Percentiles rank a stretch among this genome's conserved stretches.
Evolutionary conservation across 1,140 invertebrate species (phyloP).

Genomic region (Meloidogyne hapla): DNA sequence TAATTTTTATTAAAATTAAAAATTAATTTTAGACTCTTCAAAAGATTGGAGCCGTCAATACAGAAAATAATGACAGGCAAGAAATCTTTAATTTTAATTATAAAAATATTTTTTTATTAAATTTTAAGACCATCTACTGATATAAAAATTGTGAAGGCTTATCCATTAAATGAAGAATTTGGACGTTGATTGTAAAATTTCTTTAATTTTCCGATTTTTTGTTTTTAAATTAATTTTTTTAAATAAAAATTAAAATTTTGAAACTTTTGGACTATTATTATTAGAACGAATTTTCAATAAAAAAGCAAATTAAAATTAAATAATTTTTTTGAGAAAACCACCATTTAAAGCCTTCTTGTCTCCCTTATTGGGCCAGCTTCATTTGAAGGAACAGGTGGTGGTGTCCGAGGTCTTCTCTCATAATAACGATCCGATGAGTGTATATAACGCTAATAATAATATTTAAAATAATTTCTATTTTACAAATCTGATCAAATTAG

Average conservation of each 20-base stretch:
- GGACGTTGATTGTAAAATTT: not conserved
- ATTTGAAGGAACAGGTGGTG: not conserved
- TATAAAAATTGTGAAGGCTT: constrained; percentile 27
- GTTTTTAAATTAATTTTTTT: not conserved
- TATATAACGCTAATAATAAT: not conserved
- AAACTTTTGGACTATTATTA: too few relatives aligned
- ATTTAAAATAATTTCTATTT: not conserved
- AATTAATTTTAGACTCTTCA: constrained; percentile 21
- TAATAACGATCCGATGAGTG: constrained; percentile 1
- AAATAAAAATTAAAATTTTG: not conserved
- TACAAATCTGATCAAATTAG: not conserved
- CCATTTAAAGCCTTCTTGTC: not conserved
- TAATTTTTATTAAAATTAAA: not conserved
- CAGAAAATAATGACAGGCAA: constrained; percentile 29
- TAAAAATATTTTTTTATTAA: too few relatives aligned
- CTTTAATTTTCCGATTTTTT: not conserved
- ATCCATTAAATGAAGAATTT: constrained; percentile 23
- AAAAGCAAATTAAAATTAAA: not conserved
- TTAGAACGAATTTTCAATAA: too few relatives aligned
- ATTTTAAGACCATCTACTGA: constrained; percentile 20
- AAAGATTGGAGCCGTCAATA: constrained; percentile 27
- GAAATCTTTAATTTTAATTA: not conserved
- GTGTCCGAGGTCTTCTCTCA: not conserved
- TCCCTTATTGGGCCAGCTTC: not conserved
- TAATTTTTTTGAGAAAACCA: too few relatives aligned